Percentiles rank a stretch among this genome's conserved stretches.
phyloP scores from a whole-genome alignment of 1,140 invertebrate genomes.

The Hylaeus anthracinus region DNA sequence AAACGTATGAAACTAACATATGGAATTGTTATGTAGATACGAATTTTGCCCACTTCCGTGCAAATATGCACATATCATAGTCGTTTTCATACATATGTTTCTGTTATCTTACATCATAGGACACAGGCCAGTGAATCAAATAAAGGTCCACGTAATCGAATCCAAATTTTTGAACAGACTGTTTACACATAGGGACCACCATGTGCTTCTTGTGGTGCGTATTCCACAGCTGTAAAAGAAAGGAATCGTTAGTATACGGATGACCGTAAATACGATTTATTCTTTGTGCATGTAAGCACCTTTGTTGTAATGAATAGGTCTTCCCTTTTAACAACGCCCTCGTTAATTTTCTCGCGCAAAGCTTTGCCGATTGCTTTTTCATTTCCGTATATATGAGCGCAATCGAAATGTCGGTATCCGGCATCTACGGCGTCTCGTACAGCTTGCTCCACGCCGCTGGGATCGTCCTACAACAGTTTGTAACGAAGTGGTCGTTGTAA shows the following conservation, averaged over 20 bases:
- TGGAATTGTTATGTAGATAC: too few species aligned
- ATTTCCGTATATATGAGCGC: conserved; percentile 87
- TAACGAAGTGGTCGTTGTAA: not conserved
- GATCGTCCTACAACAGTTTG: conserved; percentile 62
- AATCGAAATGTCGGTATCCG: conserved; percentile 88
- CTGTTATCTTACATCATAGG: conserved; percentile 82
- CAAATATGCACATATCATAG: too few species aligned
- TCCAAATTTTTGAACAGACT: conserved; percentile 84
- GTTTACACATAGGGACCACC: conserved; percentile 80
- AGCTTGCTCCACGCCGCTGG: conserved; percentile 74
- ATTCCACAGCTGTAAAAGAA: conserved; percentile 82
- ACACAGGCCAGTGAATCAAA: conserved; percentile 90
- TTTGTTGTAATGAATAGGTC: conserved; percentile 86
- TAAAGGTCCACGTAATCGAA: conserved; percentile 89
- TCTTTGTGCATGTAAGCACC: conserved; percentile 73
- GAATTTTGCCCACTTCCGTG: too few species aligned
- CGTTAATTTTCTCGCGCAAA: conserved; percentile 86
- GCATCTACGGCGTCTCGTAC: conserved; percentile 80
- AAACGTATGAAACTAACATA: too few species aligned
- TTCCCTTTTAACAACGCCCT: conserved; percentile 86
- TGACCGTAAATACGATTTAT: not conserved
- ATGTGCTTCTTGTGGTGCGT: conserved; percentile 78
- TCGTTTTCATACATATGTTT: not conserved
- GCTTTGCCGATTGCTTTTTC: conserved; percentile 92
- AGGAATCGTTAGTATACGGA: not conserved